A percentile compares a stretch with the other conserved stretches of the same genome.
These are phyloP conservation scores for Stercorarius parasiticus DNA, from an alignment of 2,113 vertebrate species.

Conservation along the genomic window DNA sequence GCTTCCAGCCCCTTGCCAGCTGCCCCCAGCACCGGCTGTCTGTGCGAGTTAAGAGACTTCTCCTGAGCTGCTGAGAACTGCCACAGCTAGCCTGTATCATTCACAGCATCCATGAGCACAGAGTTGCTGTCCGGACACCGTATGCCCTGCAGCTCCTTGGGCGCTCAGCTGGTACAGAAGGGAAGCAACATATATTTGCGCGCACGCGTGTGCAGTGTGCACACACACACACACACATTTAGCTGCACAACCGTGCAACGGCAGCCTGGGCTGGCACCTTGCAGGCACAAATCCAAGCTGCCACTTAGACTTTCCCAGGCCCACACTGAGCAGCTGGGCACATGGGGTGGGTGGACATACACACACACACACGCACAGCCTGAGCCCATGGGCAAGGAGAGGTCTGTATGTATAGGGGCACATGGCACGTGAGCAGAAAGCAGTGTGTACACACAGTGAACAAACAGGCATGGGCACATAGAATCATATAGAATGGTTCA, in stretches of 20 bases:
- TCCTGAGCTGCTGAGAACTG: conserved; percentile 57
- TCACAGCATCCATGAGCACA: conserved; percentile 37
- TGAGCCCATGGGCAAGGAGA: fast-evolving
- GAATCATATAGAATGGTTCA: no score
- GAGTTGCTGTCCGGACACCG: neutral
- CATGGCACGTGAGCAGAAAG: fast-evolving
- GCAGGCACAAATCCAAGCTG: neutral
- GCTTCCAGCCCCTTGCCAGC: conserved; percentile 43
- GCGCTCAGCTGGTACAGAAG: conserved; percentile 9
- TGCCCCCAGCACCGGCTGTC: conserved; percentile 50
- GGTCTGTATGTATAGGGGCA: neutral
- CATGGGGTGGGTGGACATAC: neutral
- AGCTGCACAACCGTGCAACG: neutral
- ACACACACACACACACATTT: neutral
- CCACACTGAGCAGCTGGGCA: neutral
- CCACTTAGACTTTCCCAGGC: neutral
- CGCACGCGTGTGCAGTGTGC: fast-evolving
- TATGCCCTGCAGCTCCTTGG: neutral
- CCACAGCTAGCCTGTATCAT: conserved; percentile 56
- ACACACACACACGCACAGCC: neutral
- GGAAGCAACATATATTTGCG: neutral
- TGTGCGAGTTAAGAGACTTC: neutral
- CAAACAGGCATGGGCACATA: fast-evolving
- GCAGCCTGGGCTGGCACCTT: neutral
- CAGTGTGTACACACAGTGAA: neutral